phyloP scores from a whole-genome alignment of 2,797 vertebrate genomes.

The Bradypodion ventrale region DNA sequence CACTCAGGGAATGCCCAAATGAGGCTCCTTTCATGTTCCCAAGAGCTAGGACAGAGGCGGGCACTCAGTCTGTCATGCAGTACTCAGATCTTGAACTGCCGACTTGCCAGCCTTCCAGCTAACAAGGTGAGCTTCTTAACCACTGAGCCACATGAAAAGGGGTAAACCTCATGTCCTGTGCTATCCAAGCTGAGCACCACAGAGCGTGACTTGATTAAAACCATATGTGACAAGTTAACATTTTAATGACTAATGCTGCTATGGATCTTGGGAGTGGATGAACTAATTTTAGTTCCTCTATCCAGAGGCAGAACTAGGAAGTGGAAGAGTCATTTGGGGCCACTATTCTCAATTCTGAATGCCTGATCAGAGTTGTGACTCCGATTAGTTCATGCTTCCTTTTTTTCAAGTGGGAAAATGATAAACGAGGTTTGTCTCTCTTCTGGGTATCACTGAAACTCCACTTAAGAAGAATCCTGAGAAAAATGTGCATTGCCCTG shows the following conservation, averaged over 20 bases:
- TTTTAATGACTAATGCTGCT: slow-evolving; percentile 27
- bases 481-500: neutral
- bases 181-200: slow-evolving; percentile 15
- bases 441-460: neutral
- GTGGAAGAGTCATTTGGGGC: slow-evolving; percentile 24
- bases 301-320: slow-evolving; percentile 11
- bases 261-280: neutral
- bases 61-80: too few relatives aligned
- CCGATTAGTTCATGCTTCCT: neutral
- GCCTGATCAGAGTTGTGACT: neutral
- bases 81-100: too few relatives aligned
- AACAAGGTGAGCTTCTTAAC: too few relatives aligned
- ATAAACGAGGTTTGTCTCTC: neutral
- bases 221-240: slow-evolving; percentile 6
- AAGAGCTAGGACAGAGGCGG: too few relatives aligned
- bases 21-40: slow-evolving; percentile 21
- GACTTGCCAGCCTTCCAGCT: too few relatives aligned
- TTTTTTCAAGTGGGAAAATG: neutral
- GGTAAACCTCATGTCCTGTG: neutral
- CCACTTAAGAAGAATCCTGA: neutral
- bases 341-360: neutral
- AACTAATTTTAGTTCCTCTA: slow-evolving; percentile 26
- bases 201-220: neutral
- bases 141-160: neutral
- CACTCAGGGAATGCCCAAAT: too few relatives aligned